Percentiles rank a stretch among this genome's conserved stretches.
phyloP scores from a whole-genome alignment of 2,113 vertebrate species.

The Amazona vittata region DNA sequence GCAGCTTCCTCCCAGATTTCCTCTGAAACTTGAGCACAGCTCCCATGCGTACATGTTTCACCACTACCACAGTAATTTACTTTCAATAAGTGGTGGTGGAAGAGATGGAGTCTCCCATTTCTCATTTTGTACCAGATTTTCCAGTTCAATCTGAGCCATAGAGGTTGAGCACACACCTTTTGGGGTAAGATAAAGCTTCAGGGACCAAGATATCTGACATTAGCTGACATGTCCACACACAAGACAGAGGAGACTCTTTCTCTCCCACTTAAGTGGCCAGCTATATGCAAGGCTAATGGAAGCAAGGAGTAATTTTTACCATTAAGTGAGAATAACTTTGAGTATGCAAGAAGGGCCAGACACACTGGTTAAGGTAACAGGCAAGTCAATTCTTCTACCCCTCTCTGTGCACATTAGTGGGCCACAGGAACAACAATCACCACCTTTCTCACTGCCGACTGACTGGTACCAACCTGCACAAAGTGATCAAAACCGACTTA shows the following conservation, averaged over 20 bases:
- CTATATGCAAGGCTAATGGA: background rate
- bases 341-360: background rate
- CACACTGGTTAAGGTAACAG: background rate
- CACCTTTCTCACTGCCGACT: background rate
- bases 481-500: constrained; percentile 74
- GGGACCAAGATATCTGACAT: background rate
- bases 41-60: background rate
- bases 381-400: background rate
- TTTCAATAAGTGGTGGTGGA: background rate
- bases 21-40: background rate
- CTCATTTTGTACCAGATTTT: background rate
- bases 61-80: background rate
- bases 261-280: background rate
- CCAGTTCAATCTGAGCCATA: background rate
- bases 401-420: background rate
- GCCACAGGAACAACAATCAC: background rate
- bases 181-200: background rate
- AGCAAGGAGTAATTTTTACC: background rate
- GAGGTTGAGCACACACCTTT: background rate
- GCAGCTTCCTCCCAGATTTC: background rate
- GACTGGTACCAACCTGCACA: constrained; percentile 82
- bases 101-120: background rate
- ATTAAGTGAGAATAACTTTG: background rate
- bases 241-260: background rate
- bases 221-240: background rate